Base-by-base conservation (phyloP, 2,797 vertebrate species). In the Geotrypetes seraphini region DNA sequence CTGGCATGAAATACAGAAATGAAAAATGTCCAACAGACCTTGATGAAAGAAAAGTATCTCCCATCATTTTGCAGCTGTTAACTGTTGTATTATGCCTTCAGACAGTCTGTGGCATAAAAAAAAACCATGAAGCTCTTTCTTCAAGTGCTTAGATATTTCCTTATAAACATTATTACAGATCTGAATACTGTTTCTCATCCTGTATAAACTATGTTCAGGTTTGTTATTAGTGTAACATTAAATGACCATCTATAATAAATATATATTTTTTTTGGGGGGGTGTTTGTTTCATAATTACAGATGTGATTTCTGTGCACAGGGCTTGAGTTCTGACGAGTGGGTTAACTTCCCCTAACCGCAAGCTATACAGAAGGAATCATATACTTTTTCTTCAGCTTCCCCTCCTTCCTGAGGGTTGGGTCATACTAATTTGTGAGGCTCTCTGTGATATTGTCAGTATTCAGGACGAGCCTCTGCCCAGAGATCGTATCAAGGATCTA, bases 81-180 rank as follows among this genome's bases (percentile, higher is more conserved):
- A 68, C 69, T 0, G 0, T 73, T 79, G 71, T 74, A 67, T 66
- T 69, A 58, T 64, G 64, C 59, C 62, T 35, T 36, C 44, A 74
- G 58, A 44, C 68, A 60, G 53, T 46, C 71, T 73, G 65, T 56
- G 74, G 62, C 36, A 36, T 50, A 68, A 72, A 48, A 60, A 66
- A 49, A 56, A 50, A 54, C n/a, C 1, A 61, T 55, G 40, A 56
- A 43, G 47, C 28, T 60, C 33, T 50, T 56, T 57, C 5, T 18
- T 66, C 36, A 60, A 66, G 52, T 71, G 70, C 79, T 74, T 79
- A 73, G 67, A 61, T 76, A 60, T 50, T 43, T 78, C 52, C 37
- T 62, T 71, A 63, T 75, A 81, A 79, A 77, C 69, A 75, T 53
- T 65, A 43, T 44, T 59, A 63, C 45, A 54, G 49, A 53, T 46